phyloP scores from a whole-genome alignment of 2,888 invertebrate species.

The Himalopsyche anomala region DNA sequence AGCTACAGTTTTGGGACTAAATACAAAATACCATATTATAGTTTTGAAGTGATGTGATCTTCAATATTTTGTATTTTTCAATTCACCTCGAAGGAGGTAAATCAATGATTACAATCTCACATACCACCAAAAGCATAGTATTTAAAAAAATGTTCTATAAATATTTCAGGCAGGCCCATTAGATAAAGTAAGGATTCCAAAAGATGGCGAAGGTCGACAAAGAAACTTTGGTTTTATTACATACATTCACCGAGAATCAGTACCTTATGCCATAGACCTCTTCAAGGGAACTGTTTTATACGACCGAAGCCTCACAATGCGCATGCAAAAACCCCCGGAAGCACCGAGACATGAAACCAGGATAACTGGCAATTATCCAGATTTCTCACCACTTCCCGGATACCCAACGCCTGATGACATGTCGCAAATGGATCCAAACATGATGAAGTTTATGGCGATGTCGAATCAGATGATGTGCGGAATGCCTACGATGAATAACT shows the following conservation, averaged over 20 bases:
- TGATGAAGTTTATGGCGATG: conserved; percentile 72
- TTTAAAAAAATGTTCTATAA: neutral
- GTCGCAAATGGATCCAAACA: conserved; percentile 67
- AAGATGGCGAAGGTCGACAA: conserved; percentile 83
- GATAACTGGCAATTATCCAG: conserved; percentile 12
- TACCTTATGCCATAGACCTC: conserved; percentile 85
- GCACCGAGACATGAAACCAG: neutral
- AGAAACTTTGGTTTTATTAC: conserved; percentile 87
- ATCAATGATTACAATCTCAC: too few species aligned
- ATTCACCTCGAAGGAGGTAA: neutral
- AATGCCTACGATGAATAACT: conserved; percentile 1
- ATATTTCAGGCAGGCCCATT: conserved; percentile 85
- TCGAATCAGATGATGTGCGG: conserved; percentile 69
- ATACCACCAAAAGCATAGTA: too few species aligned
- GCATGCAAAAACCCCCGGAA: conserved; percentile 49
- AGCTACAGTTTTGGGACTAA: neutral
- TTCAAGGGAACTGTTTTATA: conserved; percentile 84
- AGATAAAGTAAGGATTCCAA: conserved; percentile 85
- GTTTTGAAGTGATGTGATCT: too few species aligned
- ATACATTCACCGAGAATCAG: conserved; percentile 85
- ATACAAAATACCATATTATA: neutral
- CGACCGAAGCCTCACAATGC: conserved; percentile 78
- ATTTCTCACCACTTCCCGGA: conserved; percentile 65
- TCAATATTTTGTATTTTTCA: neutral
- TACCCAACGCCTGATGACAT: conserved; percentile 71